Evolutionary conservation across 2,888 invertebrate species (phyloP).

Genomic region (Dynastes grantii): DNA sequence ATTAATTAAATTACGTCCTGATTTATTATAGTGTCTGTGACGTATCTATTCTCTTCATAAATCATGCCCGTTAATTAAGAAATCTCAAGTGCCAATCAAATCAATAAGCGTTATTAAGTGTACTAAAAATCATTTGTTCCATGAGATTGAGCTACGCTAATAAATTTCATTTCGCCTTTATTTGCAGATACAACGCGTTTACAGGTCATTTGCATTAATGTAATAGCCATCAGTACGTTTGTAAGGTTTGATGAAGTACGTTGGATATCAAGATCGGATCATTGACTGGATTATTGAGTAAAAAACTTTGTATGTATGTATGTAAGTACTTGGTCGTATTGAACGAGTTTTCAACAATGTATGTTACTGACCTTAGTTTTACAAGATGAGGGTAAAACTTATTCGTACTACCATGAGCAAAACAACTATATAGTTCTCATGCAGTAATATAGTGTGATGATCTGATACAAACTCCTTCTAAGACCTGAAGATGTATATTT

Average conservation of each 20-base stretch:
- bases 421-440: too few species aligned
- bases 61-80: constrained; percentile 45
- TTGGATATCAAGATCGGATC: too few species aligned
- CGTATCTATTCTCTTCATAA: constrained; percentile 34
- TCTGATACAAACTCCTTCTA: too few species aligned
- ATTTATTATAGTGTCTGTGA: constrained; percentile 35
- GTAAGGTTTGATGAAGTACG: background rate
- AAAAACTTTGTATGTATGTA: too few species aligned
- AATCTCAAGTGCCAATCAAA: constrained; percentile 43
- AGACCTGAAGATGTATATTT: too few species aligned
- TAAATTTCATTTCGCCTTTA: constrained; percentile 23
- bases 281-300: too few species aligned
- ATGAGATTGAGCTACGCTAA: constrained; percentile 2
- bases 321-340: too few species aligned
- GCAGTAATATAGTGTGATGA: too few species aligned
- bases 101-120: constrained; percentile 37
- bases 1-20: constrained; percentile 46
- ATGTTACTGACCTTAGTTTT: too few species aligned
- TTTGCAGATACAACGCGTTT: constrained; percentile 10
- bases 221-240: background rate
- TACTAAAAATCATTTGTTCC: constrained; percentile 38
- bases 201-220: constrained; percentile 22
- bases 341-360: too few species aligned
- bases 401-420: too few species aligned
- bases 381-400: too few species aligned